Percentiles rank a stretch among this genome's conserved stretches.
Conservation (phyloP, 2,797 vertebrate genomes). For the Tamandua tetradactyla region DNA sequence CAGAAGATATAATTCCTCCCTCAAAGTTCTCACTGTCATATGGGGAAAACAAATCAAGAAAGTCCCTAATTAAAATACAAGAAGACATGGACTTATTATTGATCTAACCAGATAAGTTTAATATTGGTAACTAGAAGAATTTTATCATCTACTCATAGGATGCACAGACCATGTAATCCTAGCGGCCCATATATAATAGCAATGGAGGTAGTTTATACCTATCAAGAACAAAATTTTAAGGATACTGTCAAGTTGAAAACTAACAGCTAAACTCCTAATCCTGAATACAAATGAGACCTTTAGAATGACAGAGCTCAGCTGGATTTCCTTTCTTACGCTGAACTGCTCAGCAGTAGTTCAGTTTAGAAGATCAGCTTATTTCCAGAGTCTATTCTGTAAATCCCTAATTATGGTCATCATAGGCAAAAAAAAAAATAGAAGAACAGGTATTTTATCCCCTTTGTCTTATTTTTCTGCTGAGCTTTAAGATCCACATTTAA, state of each 20-base stretch:
- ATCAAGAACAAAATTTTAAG: neutral
- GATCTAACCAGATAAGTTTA: neutral
- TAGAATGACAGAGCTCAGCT: neutral
- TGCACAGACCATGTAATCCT: neutral
- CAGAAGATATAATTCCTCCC: neutral
- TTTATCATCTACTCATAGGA: neutral
- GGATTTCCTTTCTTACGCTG: neutral
- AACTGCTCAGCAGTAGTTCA: neutral
- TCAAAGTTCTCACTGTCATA: neutral
- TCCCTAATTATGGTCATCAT: constrained; percentile 22
- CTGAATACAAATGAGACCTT: neutral
- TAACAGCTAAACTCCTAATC: neutral
- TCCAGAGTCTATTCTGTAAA: neutral
- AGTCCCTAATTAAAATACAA: neutral
- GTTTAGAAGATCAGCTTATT: constrained; percentile 27
- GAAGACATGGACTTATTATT: neutral
- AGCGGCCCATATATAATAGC: neutral
- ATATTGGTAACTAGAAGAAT: constrained; percentile 29
- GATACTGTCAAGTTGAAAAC: neutral
- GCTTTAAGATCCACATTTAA: neutral
- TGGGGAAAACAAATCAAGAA: neutral
- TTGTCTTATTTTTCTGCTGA: constrained; percentile 32
- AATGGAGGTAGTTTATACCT: neutral
- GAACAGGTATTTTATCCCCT: neutral
- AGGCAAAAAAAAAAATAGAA: neutral